Conservation (phyloP, 2,888 invertebrate genomes). For the Protodeltote pygarga region DNA sequence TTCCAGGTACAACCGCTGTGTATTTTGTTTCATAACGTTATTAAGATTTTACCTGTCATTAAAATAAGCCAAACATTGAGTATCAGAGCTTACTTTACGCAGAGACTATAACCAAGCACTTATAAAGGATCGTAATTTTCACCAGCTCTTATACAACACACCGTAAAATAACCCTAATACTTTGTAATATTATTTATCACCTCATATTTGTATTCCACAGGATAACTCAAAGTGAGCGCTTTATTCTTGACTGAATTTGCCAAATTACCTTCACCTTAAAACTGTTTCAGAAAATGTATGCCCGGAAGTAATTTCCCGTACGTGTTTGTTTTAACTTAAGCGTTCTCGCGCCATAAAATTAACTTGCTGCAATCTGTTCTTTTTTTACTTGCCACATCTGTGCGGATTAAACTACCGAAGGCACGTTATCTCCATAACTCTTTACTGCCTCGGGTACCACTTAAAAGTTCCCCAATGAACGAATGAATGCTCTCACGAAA, state of each 20-base stretch:
- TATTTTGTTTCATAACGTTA: no score
- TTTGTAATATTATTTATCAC: conserved; percentile 18
- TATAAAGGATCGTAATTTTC: background rate
- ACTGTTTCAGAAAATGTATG: conserved; percentile 68
- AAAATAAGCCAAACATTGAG: no score
- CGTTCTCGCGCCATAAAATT: conserved; percentile 70
- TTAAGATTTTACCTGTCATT: no score
- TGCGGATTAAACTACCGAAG: conserved; percentile 53
- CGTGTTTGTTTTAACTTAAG: conserved; percentile 75
- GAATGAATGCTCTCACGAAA: conserved; percentile 58
- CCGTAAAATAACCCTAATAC: background rate
- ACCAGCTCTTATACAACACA: background rate
- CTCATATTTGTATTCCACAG: conserved; percentile 30
- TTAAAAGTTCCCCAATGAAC: conserved; percentile 61
- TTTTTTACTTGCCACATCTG: conserved; percentile 66
- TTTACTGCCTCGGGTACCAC: conserved; percentile 55
- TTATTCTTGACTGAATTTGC: conserved; percentile 66
- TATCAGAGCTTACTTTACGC: no score
- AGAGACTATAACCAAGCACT: no score
- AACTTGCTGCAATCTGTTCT: conserved; percentile 66
- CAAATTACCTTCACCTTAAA: conserved; percentile 72
- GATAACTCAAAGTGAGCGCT: conserved; percentile 49
- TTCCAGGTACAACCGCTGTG: no score
- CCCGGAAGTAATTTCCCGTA: conserved; percentile 70
- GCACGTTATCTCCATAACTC: conserved; percentile 72